Base-by-base conservation (phyloP, 2,113 vertebrate genomes). In the Anguilla japonica region DNA sequence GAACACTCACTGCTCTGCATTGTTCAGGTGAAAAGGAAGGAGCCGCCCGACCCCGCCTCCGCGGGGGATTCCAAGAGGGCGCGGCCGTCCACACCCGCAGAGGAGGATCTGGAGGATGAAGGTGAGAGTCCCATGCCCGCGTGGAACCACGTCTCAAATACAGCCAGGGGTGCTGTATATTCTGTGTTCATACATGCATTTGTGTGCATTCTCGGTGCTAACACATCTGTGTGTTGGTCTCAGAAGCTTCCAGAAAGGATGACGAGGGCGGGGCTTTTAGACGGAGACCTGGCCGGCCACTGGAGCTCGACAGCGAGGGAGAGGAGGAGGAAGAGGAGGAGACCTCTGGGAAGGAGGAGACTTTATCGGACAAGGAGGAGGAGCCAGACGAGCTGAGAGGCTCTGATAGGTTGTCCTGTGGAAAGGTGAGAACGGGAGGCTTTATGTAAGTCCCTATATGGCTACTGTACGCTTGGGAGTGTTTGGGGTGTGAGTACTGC, bases 281-380 rank as follows among this genome's bases (percentile, higher is more conserved):
- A 46, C 92, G 97, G 3, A 94, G 97, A 85, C 98, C 96, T 0
- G 96, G 96, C 0, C 95, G 98, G 85, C 98, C 98, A 0, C 90
- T 98, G 82, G 97, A 97, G 63, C 96, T 99, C 1, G 98, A 99
- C 95, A 99, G 98, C 0, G 98, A 99, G n/a, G 98, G 98, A 29
- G 98, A 99, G 88, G 98, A 98, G 86, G 87, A 96, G 89, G 34
- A 34, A 0, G 97, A 98, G 6, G 93, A 96, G 89, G 96, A 95
- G 0, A 94, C 90, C 0, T 89, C 88, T 13, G 87, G 87, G 29
- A 89, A 95, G 50, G 50, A 75, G 92, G 91, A 91, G 63, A 94
- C 92, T 0, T 83, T 93, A 84, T 98, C 97, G 0, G 98, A 98
- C 86, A 96, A 97, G 82, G 98, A 98, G 3, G 96, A 97, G 15